Evolutionary conservation across 2,797 vertebrate species (phyloP), one percentile per base, ranked within the genome.

Genomic region (Catamblyrhynchus diadema): DNA sequence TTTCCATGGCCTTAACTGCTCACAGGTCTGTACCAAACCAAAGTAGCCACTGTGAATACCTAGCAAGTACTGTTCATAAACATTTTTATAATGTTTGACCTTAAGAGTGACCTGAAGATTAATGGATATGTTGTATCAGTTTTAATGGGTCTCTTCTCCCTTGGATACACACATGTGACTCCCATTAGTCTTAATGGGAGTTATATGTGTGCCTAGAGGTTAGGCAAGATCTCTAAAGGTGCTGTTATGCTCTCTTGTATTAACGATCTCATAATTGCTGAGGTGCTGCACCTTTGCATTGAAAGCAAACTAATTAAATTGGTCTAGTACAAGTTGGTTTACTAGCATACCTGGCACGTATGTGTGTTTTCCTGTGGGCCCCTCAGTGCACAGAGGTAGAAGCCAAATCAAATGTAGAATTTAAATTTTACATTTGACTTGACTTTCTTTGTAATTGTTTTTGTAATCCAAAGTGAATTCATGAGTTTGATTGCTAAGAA

Each of bases 51-150:
- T 60, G 57, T 93, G 81, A 89, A 81, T 94, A 72, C 88, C 90
- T 96, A 80, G 81, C 73, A 89, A 93, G 82, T 89, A 87, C 84
- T 95, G 86, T 94, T 96, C 92, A 92, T 96, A 96, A 96, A 95
- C 90, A 97, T 91, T 96, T 96, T 97, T 94, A 88, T 91, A 96
- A 91, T 93, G 90, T 93, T 95, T 96, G 94, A 97, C 95, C 93
- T 95, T 91, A 94, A 87, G 73, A 91, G 62, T 93, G 95, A 96
- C 95, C 93, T 70, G 93, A 95, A 92, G 94, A 97, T 95, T 96
- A 95, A 96, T 94, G 93, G 89, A 89, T 94, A 77, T 84, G 91
- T 94, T 96, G 89, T 96, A 89, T 91, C 81, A 35, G 60, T 93
- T 95, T 95, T 97, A 97, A 97, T 97, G 95, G 93, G 72, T 66